A percentile compares a stretch with the other conserved stretches of the same genome.
Evolutionary conservation across 2,888 invertebrate genomes (phyloP).

Genomic region (Achlya flavicornis): DNA sequence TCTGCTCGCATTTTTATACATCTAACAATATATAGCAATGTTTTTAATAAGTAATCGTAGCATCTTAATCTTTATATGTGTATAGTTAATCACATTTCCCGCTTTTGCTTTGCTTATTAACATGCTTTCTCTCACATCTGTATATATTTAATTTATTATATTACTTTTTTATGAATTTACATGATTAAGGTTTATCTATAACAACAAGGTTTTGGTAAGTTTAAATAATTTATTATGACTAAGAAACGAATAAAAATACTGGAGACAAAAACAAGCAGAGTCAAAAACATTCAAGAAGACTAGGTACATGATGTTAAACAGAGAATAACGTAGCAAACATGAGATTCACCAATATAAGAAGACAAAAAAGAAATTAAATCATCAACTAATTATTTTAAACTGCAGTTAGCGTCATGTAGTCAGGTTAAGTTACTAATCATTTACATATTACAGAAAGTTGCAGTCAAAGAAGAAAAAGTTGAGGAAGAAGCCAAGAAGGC

Average conservation of each 20-base stretch:
- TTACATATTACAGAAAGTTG: slow-evolving; percentile 71
- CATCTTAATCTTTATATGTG: neutral
- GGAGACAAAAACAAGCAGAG: neutral
- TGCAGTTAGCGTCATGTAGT: neutral
- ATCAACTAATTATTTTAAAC: neutral
- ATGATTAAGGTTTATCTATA: neutral
- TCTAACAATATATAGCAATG: slow-evolving; percentile 44
- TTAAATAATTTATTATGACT: neutral
- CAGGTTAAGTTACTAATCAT: neutral
- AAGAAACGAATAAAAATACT: too few relatives aligned
- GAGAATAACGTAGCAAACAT: neutral
- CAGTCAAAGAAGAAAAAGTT: slow-evolving; percentile 73
- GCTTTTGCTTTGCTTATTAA: slow-evolving; percentile 67
- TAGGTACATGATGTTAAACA: too few relatives aligned
- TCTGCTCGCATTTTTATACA: slow-evolving; percentile 20
- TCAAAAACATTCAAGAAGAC: neutral
- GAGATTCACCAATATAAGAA: too few relatives aligned
- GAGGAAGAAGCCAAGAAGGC: slow-evolving; percentile 78
- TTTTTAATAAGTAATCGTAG: slow-evolving; percentile 30
- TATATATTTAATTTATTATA: neutral
- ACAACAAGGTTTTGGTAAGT: neutral
- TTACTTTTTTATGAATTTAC: neutral
- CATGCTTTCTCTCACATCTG: neutral
- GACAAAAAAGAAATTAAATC: too few relatives aligned
- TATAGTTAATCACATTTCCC: slow-evolving; percentile 53